Base-by-base conservation (phyloP, 2,888 invertebrate species). In the Chydorus sphaericus region DNA sequence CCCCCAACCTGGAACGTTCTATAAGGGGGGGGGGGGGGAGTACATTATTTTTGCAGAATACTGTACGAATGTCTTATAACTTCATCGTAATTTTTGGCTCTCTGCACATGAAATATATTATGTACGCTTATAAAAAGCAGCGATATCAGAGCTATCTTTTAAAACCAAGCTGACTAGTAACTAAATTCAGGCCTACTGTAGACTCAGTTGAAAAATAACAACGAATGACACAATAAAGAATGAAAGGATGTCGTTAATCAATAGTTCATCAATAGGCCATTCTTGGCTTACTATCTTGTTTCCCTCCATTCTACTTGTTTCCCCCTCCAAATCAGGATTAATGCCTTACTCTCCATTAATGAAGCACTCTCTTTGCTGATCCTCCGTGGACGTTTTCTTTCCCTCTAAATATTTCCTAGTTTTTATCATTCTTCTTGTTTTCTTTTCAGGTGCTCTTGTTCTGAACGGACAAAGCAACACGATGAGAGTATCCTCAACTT, bases 221-320 rank as follows among this genome's bases (percentile, higher is more conserved):
- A 16, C 36, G 5, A 14, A 52, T 26, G 37, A 36, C 10, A 33
- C 18, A 36, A 16, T 18, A 7, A 20, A 23, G 26, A 29, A n/a
- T 16, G 37, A 29, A 18, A 38, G 36, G 33, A 38, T 28, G 18
- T 36, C 53, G 53, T 53, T 38, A 53, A 53, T 53, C 53, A 53
- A 53, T 53, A 53, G 29, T 36, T 53, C 53, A 36, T 53, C 53
- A 53, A 53, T 53, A 53, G 38, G 38, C 33, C 10, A 28, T 2
- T 5, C 36, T n/a, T 18, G 8, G 16, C n/a, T 7, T 18, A 38
- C 6, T 6, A 5, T 37, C 18, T 37, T 37, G 6, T 37, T 37
- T 38, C n/a, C n/a, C n/a, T 37, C 18, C 20, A 18, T 38, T 38
- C 1, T 38, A 14, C 20, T 38, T 2, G n/a, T 38, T 38, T 7